Conservation (phyloP, 2,797 vertebrate species). For the Pagetopsis macropterus region DNA sequence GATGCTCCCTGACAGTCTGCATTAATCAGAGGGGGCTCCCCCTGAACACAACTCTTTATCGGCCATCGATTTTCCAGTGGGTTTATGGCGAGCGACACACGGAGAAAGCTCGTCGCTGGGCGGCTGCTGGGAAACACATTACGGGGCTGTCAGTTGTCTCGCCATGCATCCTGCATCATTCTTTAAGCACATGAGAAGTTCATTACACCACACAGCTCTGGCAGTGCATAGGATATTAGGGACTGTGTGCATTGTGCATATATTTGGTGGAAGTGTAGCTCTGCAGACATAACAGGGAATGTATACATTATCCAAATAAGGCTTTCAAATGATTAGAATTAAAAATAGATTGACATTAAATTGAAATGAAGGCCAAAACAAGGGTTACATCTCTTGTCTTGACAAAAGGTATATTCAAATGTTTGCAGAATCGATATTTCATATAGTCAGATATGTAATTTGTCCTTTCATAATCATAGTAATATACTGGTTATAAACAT, state of each 20-base stretch:
- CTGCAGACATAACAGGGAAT: constrained; percentile 22
- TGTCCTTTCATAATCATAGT: constrained; percentile 17
- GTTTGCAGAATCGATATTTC: background rate
- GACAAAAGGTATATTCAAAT: background rate
- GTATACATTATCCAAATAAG: constrained; percentile 25
- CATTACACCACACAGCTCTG: constrained; percentile 87
- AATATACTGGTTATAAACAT: constrained; percentile 23
- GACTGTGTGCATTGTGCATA: constrained; percentile 64
- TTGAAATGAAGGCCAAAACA: background rate
- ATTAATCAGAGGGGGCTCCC: constrained; percentile 85
- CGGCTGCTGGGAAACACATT: constrained; percentile 87
- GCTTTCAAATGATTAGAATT: constrained; percentile 24
- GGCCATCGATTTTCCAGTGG: constrained; percentile 89
- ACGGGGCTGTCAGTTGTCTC: constrained; percentile 88
- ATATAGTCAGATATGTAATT: background rate
- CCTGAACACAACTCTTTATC: constrained; percentile 87
- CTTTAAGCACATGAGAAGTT: constrained; percentile 93
- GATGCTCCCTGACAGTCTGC: constrained; percentile 83
- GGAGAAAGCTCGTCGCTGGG: constrained; percentile 79
- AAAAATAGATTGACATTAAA: background rate
- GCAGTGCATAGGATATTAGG: constrained; percentile 80
- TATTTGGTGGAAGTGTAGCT: constrained; percentile 26
- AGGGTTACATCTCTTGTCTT: background rate
- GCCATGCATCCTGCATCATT: constrained; percentile 88
- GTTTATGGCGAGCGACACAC: constrained; percentile 85